Evolutionary conservation across 2,888 invertebrate genomes (phyloP).

Genomic region (Euplexia lucipara): DNA sequence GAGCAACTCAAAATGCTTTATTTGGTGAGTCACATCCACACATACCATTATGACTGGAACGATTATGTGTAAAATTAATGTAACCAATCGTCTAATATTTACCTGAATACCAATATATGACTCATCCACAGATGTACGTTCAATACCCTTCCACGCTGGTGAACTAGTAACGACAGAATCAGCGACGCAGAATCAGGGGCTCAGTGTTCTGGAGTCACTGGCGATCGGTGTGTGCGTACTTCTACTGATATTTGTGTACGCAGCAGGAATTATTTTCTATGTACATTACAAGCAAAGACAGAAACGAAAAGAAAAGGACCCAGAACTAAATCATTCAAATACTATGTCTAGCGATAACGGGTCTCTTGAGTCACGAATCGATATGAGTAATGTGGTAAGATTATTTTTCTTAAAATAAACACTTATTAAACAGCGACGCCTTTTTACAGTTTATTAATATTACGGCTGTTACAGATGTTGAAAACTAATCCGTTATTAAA

Average conservation of each 20-base stretch:
- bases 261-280: slow-evolving; percentile 96
- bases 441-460: neutral
- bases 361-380: slow-evolving; percentile 83
- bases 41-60: slow-evolving; percentile 18
- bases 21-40: slow-evolving; percentile 74
- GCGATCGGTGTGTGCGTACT: slow-evolving; percentile 96
- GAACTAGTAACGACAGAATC: slow-evolving; percentile 88
- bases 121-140: slow-evolving; percentile 92
- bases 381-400: slow-evolving; percentile 87
- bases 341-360: slow-evolving; percentile 79
- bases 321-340: slow-evolving; percentile 80
- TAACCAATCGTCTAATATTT: slow-evolving; percentile 40
- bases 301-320: slow-evolving; percentile 88
- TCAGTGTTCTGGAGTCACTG: slow-evolving; percentile 94
- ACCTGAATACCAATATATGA: slow-evolving; percentile 43
- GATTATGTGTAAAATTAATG: slow-evolving; percentile 39
- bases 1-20: slow-evolving; percentile 91
- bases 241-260: slow-evolving; percentile 95
- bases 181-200: slow-evolving; percentile 89
- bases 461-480: slow-evolving; percentile 76
- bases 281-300: slow-evolving; percentile 93
- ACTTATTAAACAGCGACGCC: neutral
- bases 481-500: slow-evolving; percentile 86
- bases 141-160: slow-evolving; percentile 94
- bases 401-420: neutral